These are phyloP conservation scores for Colletes gigas DNA, from an alignment of 1,140 invertebrate genomes.

Conservation along the genomic window DNA sequence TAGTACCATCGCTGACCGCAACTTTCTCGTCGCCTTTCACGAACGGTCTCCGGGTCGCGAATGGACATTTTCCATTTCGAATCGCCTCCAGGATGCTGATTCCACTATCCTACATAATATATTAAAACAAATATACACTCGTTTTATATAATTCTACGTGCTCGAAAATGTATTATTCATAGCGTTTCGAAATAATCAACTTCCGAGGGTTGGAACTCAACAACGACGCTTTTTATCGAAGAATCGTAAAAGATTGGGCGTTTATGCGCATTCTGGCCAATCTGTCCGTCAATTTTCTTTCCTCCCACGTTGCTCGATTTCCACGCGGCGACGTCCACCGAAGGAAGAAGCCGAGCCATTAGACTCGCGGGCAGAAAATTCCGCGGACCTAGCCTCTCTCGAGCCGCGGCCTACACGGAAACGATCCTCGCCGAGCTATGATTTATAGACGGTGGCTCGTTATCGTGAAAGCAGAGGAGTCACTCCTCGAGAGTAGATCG, in stretches of 20 bases:
- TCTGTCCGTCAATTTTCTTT: background rate
- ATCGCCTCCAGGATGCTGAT: background rate
- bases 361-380: constrained; percentile 63
- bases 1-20: constrained; percentile 21
- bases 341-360: constrained; percentile 35
- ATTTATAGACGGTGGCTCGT: constrained; percentile 78
- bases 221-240: too few relatives aligned
- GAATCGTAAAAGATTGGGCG: background rate
- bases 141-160: too few relatives aligned
- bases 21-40: constrained; percentile 72
- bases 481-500: constrained; percentile 30
- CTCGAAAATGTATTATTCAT: too few relatives aligned
- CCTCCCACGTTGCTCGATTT: constrained; percentile 30
- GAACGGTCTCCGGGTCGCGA: constrained; percentile 52
- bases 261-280: background rate
- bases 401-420: constrained; percentile 60
- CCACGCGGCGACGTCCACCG: background rate
- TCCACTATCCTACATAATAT: too few relatives aligned
- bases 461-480: constrained; percentile 75
- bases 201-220: too few relatives aligned
- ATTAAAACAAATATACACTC: too few relatives aligned
- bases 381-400: constrained; percentile 25
- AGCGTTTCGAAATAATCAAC: too few relatives aligned
- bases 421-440: constrained; percentile 68
- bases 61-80: constrained; percentile 54